Base-by-base conservation (phyloP, 2,888 invertebrate species). In the Chrysomela aeneicollis region DNA sequence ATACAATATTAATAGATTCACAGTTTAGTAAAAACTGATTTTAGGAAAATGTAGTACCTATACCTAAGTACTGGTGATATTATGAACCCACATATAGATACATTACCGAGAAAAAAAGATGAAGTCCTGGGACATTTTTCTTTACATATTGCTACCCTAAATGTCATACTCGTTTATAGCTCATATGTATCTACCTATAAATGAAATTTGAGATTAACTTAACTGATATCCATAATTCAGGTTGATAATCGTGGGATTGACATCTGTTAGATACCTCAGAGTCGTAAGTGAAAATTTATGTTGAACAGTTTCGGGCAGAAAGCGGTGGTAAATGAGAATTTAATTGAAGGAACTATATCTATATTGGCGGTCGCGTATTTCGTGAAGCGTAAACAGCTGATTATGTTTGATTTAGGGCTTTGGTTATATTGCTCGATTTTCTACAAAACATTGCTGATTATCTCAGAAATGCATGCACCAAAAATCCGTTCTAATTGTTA, bases 341-440 rank as follows among this genome's bases (percentile, higher is more conserved):
- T 42, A 42, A 42, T 42, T 42, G 42, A 42, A 42, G 42, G 12
- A 42, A 15, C n/a, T 15, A n/a, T 35, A 35, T 42, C 42, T n/a
- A n/a, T 42, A 42, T 42, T 12, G 42, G 42, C 6, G 15, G 42
- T 42, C 42, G 42, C n/a, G 42, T 15, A 42, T 42, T 42, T 42
- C 42, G 3, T 42, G 42, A 15, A 42, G 42, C 42, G 42, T 42
- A 42, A 42, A 42, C 42, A 15, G 42, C 42, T 42, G 42, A 42
- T 42, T 42, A 42, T 42, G 42, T 15, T 42, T 42, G 42, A 42
- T 42, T 42, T 15, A 42, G 9, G 15, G 42, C 15, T n/a, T 6
- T n/a, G 6, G n/a, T n/a, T n/a, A n/a, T 42, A 42, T 42, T 3
- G 42, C 42, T 42, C 2, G 15, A 42, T 42, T 42, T 15, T 42